Evolutionary conservation across 1,140 invertebrate species (phyloP).

Genomic region (Leptinotarsa undecemlineata): DNA sequence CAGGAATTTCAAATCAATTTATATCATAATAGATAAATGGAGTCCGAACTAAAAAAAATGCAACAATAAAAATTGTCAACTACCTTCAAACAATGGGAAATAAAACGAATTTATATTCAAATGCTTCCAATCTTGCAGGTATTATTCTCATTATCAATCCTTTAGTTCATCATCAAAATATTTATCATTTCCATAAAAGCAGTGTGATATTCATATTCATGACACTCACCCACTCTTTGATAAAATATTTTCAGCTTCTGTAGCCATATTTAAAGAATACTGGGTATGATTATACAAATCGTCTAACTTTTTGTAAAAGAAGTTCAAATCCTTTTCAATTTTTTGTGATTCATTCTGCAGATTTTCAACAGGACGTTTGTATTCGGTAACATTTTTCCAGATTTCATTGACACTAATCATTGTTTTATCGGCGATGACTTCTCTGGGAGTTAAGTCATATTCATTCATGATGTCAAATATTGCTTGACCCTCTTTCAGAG

Average conservation of each 20-base stretch:
- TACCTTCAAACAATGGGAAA: no score
- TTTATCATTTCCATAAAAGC: no score
- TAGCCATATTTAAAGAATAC: conserved; percentile 63
- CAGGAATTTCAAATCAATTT: no score
- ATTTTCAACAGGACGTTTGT: conserved; percentile 68
- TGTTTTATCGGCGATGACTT: conserved; percentile 61
- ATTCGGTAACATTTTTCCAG: conserved; percentile 68
- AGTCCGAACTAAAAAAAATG: no score
- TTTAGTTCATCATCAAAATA: no score
- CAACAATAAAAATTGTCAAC: no score
- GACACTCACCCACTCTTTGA: conserved; percentile 59
- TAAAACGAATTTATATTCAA: no score
- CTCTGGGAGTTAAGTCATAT: conserved; percentile 59
- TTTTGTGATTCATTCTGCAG: conserved; percentile 60
- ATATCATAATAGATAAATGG: no score
- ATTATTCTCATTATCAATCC: no score
- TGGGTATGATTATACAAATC: conserved; percentile 73
- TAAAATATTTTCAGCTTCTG: conserved; percentile 67
- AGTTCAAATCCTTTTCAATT: conserved; percentile 63
- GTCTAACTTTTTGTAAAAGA: conserved; percentile 69
- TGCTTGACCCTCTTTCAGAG: conserved; percentile 71
- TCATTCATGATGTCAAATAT: conserved; percentile 70
- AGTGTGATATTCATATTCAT: neutral
- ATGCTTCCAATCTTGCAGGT: no score
- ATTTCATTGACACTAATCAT: conserved; percentile 66